These are phyloP conservation scores for Tuta absoluta DNA, from an alignment of 2,888 invertebrate species.

Conservation along the genomic window DNA sequence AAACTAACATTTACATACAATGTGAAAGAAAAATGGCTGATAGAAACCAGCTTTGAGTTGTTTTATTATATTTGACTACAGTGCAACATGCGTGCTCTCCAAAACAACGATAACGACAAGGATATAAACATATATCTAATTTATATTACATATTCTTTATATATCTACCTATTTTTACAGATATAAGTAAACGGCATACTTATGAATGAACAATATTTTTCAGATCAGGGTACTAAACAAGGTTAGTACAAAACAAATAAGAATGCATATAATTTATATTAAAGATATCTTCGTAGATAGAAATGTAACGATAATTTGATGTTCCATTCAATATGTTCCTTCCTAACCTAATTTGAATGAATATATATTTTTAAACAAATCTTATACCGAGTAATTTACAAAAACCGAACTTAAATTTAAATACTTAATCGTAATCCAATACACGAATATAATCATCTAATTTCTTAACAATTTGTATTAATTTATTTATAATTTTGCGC, in stretches of 20 bases:
- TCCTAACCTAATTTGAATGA: neutral
- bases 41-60: neutral
- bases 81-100: neutral
- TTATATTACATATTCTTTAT: neutral
- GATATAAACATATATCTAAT: neutral
- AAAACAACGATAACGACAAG: neutral
- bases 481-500: constrained; percentile 40
- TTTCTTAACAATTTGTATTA: constrained; percentile 37
- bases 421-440: constrained; percentile 39
- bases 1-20: neutral
- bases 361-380: constrained; percentile 5
- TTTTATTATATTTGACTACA: neutral
- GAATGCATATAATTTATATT: neutral
- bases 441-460: constrained; percentile 39
- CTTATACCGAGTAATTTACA: constrained; percentile 35
- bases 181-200: neutral
- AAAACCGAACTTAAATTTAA: constrained; percentile 36
- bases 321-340: neutral
- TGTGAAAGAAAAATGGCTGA: neutral
- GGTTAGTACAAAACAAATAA: neutral
- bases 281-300: neutral
- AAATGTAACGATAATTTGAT: neutral
- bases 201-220: neutral
- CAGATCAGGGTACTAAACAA: neutral
- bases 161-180: neutral